Evolutionary conservation across 2,113 vertebrate genomes (phyloP).

Genomic region (Rattus rattus): DNA sequence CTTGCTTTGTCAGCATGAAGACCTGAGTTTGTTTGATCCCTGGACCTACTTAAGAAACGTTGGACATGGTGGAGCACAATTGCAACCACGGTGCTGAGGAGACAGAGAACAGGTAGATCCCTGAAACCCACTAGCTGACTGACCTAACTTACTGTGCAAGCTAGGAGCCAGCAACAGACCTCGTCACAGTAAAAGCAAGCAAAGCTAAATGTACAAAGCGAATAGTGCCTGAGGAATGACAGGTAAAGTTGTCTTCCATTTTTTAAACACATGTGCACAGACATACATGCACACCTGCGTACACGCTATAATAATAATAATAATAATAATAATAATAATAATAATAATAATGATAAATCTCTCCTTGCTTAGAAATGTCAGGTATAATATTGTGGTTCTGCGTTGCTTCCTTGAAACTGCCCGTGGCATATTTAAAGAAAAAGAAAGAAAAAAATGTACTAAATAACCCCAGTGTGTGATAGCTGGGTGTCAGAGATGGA

Average conservation of each 20-base stretch:
- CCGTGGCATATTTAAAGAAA: conserved; percentile 65
- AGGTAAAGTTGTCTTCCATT: background rate
- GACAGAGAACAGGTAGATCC: background rate
- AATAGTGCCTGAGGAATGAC: background rate
- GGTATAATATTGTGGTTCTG: conserved; percentile 13
- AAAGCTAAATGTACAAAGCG: background rate
- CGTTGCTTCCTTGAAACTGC: conserved; percentile 41
- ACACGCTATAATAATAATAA: background rate
- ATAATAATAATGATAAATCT: background rate
- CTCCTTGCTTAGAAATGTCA: background rate
- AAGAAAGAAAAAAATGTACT: conserved; percentile 20
- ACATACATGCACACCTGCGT: too few relatives aligned
- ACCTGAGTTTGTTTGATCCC: background rate
- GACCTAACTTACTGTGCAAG: background rate
- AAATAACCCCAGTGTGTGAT: conserved; percentile 59
- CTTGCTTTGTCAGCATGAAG: background rate
- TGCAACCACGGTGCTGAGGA: background rate
- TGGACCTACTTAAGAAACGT: background rate
- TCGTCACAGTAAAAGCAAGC: background rate
- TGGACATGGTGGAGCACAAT: too few relatives aligned
- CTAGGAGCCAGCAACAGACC: too few relatives aligned
- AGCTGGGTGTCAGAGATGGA: conserved; percentile 69
- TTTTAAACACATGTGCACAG: background rate
- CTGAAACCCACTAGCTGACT: background rate
- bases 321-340: background rate